Conservation (phyloP, 1,140 invertebrate species). For the Apocrypta bakeri region DNA sequence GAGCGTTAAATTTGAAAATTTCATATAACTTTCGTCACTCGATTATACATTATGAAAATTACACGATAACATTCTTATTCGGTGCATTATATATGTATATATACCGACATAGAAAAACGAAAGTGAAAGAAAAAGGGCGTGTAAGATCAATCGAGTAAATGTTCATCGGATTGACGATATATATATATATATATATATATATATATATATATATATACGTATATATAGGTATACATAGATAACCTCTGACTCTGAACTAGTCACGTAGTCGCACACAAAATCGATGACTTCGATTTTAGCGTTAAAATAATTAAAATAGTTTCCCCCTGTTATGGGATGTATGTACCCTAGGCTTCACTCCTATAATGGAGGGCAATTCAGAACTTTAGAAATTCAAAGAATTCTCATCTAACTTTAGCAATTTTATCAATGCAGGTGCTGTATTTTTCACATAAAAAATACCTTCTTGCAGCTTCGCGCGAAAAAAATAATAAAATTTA, state of each 20-base stretch:
- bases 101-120: too few species aligned
- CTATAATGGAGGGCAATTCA: slow-evolving; percentile 27
- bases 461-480: not conserved
- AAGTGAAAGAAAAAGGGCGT: too few species aligned
- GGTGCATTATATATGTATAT: too few species aligned
- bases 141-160: too few species aligned
- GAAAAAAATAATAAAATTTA: slow-evolving; percentile 7
- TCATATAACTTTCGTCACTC: too few species aligned
- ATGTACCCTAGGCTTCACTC: not conserved
- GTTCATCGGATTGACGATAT: not conserved
- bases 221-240: not conserved
- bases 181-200: not conserved
- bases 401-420: slow-evolving; percentile 40
- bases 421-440: slow-evolving; percentile 2
- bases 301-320: slow-evolving; percentile 50
- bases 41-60: too few species aligned
- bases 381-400: slow-evolving; percentile 46
- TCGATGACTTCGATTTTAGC: slow-evolving; percentile 26
- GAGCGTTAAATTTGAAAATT: too few species aligned
- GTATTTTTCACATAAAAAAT: not conserved
- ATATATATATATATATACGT: not conserved
- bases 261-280: slow-evolving; percentile 23
- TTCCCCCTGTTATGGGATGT: slow-evolving; percentile 13
- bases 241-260: not conserved
- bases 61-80: too few species aligned